These are phyloP conservation scores for Salvelinus alpinus DNA, from an alignment of 2,113 vertebrate genomes.

Conservation along the genomic window DNA sequence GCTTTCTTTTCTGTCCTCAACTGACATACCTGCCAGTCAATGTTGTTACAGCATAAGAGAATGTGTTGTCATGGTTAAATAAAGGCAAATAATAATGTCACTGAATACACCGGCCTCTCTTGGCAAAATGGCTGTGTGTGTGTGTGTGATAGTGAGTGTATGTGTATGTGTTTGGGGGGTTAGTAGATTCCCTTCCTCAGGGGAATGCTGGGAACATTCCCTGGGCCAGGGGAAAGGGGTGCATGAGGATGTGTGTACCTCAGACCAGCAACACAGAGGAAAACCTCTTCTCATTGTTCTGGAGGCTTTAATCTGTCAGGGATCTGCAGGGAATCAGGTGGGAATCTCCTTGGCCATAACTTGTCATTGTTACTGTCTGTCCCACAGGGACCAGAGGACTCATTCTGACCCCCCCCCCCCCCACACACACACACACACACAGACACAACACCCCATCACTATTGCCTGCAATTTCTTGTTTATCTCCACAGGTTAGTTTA, in stretches of 20 bases:
- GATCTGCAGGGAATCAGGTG: conserved; percentile 70
- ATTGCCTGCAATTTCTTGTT: conserved; percentile 46
- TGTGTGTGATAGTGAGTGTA: conserved; percentile 9
- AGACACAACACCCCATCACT: conserved; percentile 17
- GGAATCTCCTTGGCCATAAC: conserved; percentile 53
- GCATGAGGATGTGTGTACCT: conserved; percentile 50
- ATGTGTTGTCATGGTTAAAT: neutral
- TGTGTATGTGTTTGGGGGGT: conserved; percentile 41
- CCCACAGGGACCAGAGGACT: neutral
- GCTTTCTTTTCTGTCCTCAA: no score
- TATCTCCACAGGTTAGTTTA: conserved; percentile 48
- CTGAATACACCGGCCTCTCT: no score
- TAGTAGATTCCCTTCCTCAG: conserved; percentile 24
- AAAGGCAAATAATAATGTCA: neutral
- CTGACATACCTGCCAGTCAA: no score
- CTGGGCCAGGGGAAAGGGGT: conserved; percentile 49
- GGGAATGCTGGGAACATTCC: conserved; percentile 65
- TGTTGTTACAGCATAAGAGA: neutral
- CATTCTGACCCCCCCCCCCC: neutral
- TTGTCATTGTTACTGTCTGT: neutral
- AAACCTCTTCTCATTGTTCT: conserved; percentile 70
- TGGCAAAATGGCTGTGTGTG: neutral
- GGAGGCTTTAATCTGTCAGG: conserved; percentile 66
- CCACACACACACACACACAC: conserved; percentile 23
- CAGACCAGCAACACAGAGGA: conserved; percentile 59